These are phyloP conservation scores for Tipula lateralis DNA, from an alignment of 2,888 invertebrate species.

Conservation along the genomic window DNA sequence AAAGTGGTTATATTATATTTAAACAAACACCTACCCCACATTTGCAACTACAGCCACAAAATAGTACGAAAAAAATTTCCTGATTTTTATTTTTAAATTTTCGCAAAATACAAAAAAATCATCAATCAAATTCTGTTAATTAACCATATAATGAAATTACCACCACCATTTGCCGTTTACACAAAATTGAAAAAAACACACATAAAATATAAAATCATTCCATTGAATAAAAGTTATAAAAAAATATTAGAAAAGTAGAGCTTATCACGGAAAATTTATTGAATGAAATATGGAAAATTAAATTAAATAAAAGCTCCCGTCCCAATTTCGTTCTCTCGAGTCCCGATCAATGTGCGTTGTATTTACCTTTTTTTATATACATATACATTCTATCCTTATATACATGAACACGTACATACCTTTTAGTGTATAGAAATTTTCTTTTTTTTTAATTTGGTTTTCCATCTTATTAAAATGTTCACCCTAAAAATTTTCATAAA, in stretches of 20 bases:
- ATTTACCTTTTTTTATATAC: neutral
- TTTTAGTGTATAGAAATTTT: neutral
- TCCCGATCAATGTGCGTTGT: neutral
- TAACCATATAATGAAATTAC: constrained; percentile 24
- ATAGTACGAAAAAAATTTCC: neutral
- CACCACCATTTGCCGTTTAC: neutral
- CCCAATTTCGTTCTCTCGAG: neutral
- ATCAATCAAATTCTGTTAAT: constrained; percentile 14
- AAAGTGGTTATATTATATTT: neutral
- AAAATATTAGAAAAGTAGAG: neutral
- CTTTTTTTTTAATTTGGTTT: neutral
- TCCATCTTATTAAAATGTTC: neutral
- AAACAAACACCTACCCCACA: neutral
- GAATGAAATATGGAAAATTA: constrained; percentile 11
- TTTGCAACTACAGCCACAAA: neutral
- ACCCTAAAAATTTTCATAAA: neutral
- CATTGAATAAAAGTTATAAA: neutral
- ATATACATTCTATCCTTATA: no score
- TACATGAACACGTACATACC: neutral
- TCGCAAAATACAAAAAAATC: neutral
- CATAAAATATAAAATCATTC: neutral
- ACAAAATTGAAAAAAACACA: neutral
- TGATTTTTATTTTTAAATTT: neutral
- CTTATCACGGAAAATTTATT: neutral
- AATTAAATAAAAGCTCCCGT: neutral